A percentile compares a stretch with the other conserved stretches of the same genome.
These are phyloP conservation scores for Cotesia congregata DNA, from an alignment of 2,888 invertebrate species.

Conservation along the genomic window DNA sequence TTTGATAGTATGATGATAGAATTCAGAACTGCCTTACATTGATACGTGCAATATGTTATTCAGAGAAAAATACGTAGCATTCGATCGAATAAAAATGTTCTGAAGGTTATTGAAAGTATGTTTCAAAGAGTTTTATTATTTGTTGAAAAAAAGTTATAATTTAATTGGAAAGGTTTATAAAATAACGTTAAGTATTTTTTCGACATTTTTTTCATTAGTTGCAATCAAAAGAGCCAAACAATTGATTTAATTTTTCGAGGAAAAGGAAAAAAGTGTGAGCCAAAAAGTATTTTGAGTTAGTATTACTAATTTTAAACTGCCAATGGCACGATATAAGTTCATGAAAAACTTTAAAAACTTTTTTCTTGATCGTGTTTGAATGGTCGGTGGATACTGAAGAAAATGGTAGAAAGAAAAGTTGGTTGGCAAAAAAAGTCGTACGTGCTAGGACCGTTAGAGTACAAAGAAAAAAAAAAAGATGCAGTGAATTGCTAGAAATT, in stretches of 20 bases:
- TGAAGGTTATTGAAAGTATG: too few species aligned
- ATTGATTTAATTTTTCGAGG: background rate
- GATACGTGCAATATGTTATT: too few species aligned
- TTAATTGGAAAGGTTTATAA: background rate
- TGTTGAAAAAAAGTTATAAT: too few species aligned
- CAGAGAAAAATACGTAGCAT: too few species aligned
- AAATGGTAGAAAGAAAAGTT: slow-evolving; percentile 20
- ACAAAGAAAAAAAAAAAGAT: slow-evolving; percentile 30
- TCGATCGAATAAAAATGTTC: too few species aligned
- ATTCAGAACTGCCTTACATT: too few species aligned
- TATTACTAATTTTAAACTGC: slow-evolving; percentile 40
- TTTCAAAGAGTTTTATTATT: too few species aligned
- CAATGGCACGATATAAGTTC: slow-evolving; percentile 39
- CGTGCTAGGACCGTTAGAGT: slow-evolving; percentile 36
- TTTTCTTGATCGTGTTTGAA: slow-evolving; percentile 21
- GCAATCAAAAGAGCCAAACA: slow-evolving; percentile 2
- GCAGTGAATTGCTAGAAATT: slow-evolving; percentile 27
- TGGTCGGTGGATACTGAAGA: slow-evolving; percentile 16
- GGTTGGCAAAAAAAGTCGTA: slow-evolving; percentile 32
- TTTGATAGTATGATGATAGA: too few species aligned
- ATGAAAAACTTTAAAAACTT: slow-evolving; percentile 28
- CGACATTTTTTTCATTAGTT: background rate
- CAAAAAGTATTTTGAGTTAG: slow-evolving; percentile 14
- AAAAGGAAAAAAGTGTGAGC: background rate
- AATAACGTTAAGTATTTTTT: slow-evolving; percentile 11